Evolutionary conservation across 1,140 invertebrate genomes (phyloP).

Genomic region (Drosophila pallidifrons): DNA sequence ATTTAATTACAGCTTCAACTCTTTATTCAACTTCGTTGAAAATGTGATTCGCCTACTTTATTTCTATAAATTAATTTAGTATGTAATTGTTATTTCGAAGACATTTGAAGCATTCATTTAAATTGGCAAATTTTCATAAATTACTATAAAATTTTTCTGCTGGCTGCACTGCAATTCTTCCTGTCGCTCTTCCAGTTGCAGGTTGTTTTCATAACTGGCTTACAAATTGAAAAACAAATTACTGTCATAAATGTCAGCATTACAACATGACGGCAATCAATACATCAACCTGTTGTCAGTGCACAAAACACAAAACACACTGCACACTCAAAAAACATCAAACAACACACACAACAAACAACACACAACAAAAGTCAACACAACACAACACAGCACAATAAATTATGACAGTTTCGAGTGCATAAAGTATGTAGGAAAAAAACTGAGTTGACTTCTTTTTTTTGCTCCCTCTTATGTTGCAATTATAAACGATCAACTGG

Average conservation of each 20-base stretch:
- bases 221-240: conserved; percentile 83
- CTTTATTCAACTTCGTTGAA: too few relatives aligned
- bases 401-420: conserved; percentile 80
- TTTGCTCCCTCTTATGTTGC: conserved; percentile 35
- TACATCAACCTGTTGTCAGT: conserved; percentile 76
- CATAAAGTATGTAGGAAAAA: conserved; percentile 41
- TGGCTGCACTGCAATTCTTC: conserved; percentile 6
- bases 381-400: conserved; percentile 45
- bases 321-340: conserved; percentile 18
- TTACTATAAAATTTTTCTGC: background rate
- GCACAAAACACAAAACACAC: conserved; percentile 45
- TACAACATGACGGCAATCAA: conserved; percentile 80
- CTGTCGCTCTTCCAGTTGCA: background rate
- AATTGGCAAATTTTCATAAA: conserved; percentile 7
- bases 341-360: conserved; percentile 10
- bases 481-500: conserved; percentile 59
- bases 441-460: conserved; percentile 18
- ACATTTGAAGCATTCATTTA: conserved; percentile 1
- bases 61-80: too few relatives aligned
- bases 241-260: conserved; percentile 82
- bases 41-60: too few relatives aligned
- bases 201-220: conserved; percentile 49
- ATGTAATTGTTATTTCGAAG: background rate
- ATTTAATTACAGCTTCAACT: too few relatives aligned
- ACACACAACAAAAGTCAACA: conserved; percentile 27